Evolutionary conservation across 2,888 invertebrate genomes (phyloP), one percentile per base, ranked within the genome.

Genomic region (Caradrina kadenii): DNA sequence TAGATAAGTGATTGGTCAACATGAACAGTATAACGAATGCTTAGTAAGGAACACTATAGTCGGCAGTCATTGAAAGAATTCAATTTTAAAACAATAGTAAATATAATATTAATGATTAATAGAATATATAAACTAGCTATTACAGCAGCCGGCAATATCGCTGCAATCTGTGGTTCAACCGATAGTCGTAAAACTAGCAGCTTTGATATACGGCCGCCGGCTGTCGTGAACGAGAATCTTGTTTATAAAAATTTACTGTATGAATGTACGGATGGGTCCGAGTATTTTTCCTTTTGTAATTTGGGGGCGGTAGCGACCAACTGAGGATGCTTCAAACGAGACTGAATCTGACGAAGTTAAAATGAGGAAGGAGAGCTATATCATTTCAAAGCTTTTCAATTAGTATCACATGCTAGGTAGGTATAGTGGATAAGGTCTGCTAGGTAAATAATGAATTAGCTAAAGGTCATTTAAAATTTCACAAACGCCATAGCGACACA

Each of bases 191-290:
- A 90, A 90, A 86, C 73, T 63, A 62, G 56, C 61, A 71, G 83
- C 88, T 90, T 91, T 91, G 88, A 91, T 90, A 89, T 88, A 84
- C 76, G 26, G 35, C 49, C 56, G 71, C 31, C 53, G 52, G 68
- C 49, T 53, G 65, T 58, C 54, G 52, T 56, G 55, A 64, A 63
- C 70, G 69, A 59, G 58, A 58, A 53, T 73, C 74, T 82, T 79
- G 70, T 82, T 76, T 69, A 76, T 58, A 77, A 60, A 48, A 73
- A 73, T 73, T 71, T 81, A 31, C 42, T 65, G 45, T 61, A 64
- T 58, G 63, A 58, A 63, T 45, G 42, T 63, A 39, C 11, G 19
- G 54, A 19, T 42, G 52, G 26, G 45, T 50, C 35, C 26, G 35
- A 21, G 49, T 39, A 69, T 56, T 50, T 58, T 73, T 60, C 26